A percentile compares a stretch with the other conserved stretches of the same genome.
Evolutionary conservation across 1,140 invertebrate genomes (phyloP).

Genomic region (Micrasema minimum): DNA sequence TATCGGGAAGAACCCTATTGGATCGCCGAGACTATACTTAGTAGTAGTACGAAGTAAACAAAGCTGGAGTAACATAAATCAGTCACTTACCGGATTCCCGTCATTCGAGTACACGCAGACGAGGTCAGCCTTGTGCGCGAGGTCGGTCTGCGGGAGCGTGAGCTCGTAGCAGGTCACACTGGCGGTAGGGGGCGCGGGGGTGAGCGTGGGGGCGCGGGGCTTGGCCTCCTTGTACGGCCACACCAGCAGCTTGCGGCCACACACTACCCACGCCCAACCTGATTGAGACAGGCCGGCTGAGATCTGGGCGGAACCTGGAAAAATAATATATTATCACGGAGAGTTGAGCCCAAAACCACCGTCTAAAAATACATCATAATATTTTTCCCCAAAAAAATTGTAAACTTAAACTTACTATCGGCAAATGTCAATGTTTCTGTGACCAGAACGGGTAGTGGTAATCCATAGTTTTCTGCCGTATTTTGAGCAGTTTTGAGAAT

Average conservation of each 20-base stretch:
- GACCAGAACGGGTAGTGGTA: conserved; percentile 84
- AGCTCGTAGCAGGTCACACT: conserved; percentile 77
- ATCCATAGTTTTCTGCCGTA: conserved; percentile 80
- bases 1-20: too few species aligned
- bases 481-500: conserved; percentile 76
- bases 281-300: conserved; percentile 66
- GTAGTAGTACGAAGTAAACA: neutral
- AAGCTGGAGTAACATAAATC: neutral
- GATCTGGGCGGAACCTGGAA: conserved; percentile 69
- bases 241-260: conserved; percentile 83
- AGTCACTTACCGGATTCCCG: conserved; percentile 70
- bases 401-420: conserved; percentile 73
- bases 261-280: conserved; percentile 83
- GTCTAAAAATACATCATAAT: too few species aligned
- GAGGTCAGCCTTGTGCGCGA: conserved; percentile 90
- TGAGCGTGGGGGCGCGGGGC: conserved; percentile 45
- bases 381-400: too few species aligned
- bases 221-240: conserved; percentile 81
- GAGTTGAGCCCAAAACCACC: too few species aligned
- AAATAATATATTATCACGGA: too few species aligned
- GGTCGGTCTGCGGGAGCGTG: conserved; percentile 88
- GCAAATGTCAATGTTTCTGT: conserved; percentile 88
- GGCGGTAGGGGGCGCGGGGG: conserved; percentile 50
- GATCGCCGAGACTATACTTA: too few species aligned
- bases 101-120: conserved; percentile 81